phyloP scores from a whole-genome alignment of 2,797 vertebrate genomes.

The Falco berigora region DNA sequence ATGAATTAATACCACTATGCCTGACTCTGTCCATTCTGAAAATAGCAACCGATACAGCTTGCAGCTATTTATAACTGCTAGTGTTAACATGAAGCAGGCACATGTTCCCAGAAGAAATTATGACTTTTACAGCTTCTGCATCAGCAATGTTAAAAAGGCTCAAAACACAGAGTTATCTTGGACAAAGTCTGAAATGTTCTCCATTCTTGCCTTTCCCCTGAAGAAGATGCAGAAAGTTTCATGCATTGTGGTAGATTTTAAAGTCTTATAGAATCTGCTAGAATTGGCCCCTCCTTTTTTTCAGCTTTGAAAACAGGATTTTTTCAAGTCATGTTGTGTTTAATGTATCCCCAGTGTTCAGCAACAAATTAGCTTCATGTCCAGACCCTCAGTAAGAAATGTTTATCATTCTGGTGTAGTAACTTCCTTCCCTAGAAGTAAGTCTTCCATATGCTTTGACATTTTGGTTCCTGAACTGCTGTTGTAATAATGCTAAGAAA shows the following conservation, averaged over 20 bases:
- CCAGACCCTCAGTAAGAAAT: not conserved
- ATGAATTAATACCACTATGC: constrained; percentile 71
- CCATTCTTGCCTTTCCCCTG: not conserved
- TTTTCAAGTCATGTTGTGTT: not conserved
- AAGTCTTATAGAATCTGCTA: not conserved
- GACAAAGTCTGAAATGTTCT: not conserved
- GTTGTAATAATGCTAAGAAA: not conserved
- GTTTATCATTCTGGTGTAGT: not conserved
- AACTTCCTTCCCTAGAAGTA: not conserved
- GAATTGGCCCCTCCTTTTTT: not conserved
- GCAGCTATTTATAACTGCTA: constrained; percentile 73
- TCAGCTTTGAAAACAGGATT: not conserved
- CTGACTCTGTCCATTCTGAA: constrained; percentile 49
- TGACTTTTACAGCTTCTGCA: not conserved
- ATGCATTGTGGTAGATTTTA: not conserved
- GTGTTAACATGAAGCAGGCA: constrained; percentile 65
- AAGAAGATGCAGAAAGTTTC: not conserved
- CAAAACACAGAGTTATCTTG: not conserved
- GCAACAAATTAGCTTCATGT: not conserved
- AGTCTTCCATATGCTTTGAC: not conserved
- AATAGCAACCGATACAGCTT: not conserved
- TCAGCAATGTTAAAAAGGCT: not conserved
- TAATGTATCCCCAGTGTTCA: not conserved
- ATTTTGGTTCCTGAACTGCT: not conserved
- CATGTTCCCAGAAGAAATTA: not conserved